Base-by-base conservation (phyloP, 1,140 invertebrate species). In the Pseudoatta argentina region DNA sequence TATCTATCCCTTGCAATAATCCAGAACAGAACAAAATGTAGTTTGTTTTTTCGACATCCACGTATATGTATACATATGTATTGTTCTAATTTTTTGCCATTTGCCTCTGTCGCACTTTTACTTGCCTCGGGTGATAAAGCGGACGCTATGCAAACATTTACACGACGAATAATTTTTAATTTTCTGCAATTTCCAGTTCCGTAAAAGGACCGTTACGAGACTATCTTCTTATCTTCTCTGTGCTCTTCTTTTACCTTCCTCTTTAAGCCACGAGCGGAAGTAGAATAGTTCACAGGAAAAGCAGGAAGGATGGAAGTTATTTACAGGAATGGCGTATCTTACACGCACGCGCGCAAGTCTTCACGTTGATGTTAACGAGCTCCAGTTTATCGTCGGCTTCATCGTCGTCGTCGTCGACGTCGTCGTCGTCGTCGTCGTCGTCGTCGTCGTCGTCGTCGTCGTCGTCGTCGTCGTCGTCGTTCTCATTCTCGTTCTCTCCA, bases 311-410 rank as follows among this genome's bases (percentile, higher is more conserved):
- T 44, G 30, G 59, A 59, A 89, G 66, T 85, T 90, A 81, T 89
- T 86, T 73, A 85, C 86, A 85, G 67, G 79, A 76, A 81, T 61
- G 21, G 69, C 89, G 86, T 89, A 87, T 89, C 89, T 90, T 75
- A 69, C 55, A 72, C 39, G 39, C 10, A 8, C 10, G 39, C 39
- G 39, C 39, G 39, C 88, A 90, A 78, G 66, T 72, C 75, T 63
- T 55, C 44, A 76, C 51, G 57, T 89, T 90, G 86, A 75, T 78
- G 88, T 90, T 90, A 90, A 90, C 88, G 89, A 90, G 89, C 87
- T 85, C 79, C 79, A 79, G 88, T 90, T 90, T 90, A 90, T 90
- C 89, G 89, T 71, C 86, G 88, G 51, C 69, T 71, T 48, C 89
- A 75, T 59, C 69, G 88, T 81, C 69, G 79, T 48, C 87, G 79